These are phyloP conservation scores for Allolobophora icterica DNA, from an alignment of 2,888 invertebrate genomes.

Conservation along the genomic window DNA sequence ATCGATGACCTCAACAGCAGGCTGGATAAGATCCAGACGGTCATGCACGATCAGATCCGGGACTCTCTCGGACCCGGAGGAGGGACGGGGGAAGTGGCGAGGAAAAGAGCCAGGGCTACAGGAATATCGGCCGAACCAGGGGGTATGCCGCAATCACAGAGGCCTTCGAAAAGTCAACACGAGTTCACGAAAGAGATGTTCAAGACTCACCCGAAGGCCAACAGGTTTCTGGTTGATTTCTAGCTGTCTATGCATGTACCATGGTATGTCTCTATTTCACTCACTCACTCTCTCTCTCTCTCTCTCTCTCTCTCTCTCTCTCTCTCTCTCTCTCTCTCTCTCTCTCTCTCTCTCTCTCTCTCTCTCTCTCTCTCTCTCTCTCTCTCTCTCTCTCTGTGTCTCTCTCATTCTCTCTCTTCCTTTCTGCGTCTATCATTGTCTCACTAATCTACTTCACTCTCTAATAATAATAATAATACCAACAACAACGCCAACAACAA, in stretches of 20 bases:
- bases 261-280: background rate
- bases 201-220: constrained; percentile 76
- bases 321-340: background rate
- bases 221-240: constrained; percentile 75
- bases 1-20: constrained; percentile 60
- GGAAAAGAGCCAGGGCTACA: constrained; percentile 79
- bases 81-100: constrained; percentile 63
- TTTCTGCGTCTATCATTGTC: no score
- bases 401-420: no score
- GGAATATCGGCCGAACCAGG: constrained; percentile 92
- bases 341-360: background rate
- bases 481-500: no score
- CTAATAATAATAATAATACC: no score
- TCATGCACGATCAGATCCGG: constrained; percentile 49
- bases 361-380: background rate
- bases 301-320: no score
- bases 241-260: no score
- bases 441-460: no score
- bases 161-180: constrained; percentile 78
- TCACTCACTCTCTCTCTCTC: background rate
- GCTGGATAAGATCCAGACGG: constrained; percentile 64
- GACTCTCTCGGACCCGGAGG: constrained; percentile 49
- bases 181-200: constrained; percentile 76
- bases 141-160: constrained; percentile 57
- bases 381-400: background rate